These are phyloP conservation scores for Coenobita brevimanus DNA, from an alignment of 1,140 invertebrate species.

Conservation along the genomic window DNA sequence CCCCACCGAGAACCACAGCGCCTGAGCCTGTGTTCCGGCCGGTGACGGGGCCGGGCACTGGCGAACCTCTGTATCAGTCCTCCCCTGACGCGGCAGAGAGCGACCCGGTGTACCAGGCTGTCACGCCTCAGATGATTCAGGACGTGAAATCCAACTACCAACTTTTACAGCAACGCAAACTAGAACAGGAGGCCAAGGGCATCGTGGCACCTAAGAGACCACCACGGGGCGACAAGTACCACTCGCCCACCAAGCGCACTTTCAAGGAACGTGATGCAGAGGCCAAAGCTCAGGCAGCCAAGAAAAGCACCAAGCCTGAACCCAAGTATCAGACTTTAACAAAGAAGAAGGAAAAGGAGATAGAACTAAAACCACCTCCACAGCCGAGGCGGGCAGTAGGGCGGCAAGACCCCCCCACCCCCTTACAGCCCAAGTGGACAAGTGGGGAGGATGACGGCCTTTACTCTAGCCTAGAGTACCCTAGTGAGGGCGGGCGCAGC, in stretches of 20 bases:
- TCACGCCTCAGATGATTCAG: constrained; percentile 56
- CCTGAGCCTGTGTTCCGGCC: neutral
- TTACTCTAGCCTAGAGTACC: constrained; percentile 62
- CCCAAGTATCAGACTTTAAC: constrained; percentile 49
- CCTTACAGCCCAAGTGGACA: constrained; percentile 50
- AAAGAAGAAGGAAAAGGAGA: constrained; percentile 58
- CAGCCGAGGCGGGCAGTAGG: constrained; percentile 38
- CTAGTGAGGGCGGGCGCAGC: constrained; percentile 42
- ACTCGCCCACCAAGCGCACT: constrained; percentile 49
- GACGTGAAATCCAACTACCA: constrained; percentile 55
- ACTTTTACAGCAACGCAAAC: constrained; percentile 42
- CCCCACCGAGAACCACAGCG: constrained; percentile 27
- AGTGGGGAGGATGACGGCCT: constrained; percentile 65
- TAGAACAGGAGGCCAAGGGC: constrained; percentile 42
- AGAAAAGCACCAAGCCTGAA: constrained; percentile 44
- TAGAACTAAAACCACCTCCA: constrained; percentile 58
- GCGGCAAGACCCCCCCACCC: constrained; percentile 45
- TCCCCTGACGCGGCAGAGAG: constrained; percentile 40
- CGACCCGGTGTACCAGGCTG: constrained; percentile 53
- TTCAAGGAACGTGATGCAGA: constrained; percentile 48
- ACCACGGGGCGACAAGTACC: constrained; percentile 46
- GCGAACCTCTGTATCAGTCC: constrained; percentile 41
- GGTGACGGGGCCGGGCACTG: neutral
- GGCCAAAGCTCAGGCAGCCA: constrained; percentile 27
- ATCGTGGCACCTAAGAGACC: constrained; percentile 17